phyloP scores from a whole-genome alignment of 2,113 vertebrate genomes.

The Prietella phreatophila region DNA sequence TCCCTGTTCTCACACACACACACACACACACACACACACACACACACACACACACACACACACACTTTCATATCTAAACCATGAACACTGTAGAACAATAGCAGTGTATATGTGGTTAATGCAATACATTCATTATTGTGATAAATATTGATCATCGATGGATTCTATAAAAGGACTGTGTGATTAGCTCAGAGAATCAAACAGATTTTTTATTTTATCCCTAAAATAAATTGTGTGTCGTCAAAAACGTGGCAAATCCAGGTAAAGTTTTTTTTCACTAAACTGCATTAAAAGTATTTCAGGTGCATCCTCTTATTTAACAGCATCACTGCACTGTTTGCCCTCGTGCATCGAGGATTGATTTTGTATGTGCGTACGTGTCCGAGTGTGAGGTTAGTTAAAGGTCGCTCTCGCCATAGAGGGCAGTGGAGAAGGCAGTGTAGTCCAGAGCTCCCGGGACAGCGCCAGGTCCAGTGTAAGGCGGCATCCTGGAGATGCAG shows the following conservation, averaged over 20 bases:
- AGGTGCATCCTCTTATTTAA: not conserved
- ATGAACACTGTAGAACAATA: not conserved
- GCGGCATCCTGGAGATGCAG: slow-evolving; percentile 89
- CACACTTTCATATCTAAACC: not conserved
- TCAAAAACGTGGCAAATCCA: not conserved
- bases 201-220: not conserved
- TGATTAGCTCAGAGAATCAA: not conserved
- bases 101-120: not conserved
- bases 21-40: not conserved
- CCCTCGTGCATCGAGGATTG: not conserved
- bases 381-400: slow-evolving; percentile 73
- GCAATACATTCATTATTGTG: not conserved
- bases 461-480: slow-evolving; percentile 73
- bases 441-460: slow-evolving; percentile 85
- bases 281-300: not conserved
- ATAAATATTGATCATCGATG: not conserved
- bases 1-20: not conserved
- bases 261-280: not conserved
- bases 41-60: not conserved
- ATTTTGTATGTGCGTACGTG: not conserved
- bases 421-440: slow-evolving; percentile 90
- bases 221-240: not conserved
- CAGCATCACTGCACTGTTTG: not conserved
- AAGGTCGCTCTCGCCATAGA: slow-evolving; percentile 95
- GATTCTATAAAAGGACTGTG: not conserved